Conservation (phyloP, 92 coral and sea anemone species). For the Zoanthus sociatus region DNA sequence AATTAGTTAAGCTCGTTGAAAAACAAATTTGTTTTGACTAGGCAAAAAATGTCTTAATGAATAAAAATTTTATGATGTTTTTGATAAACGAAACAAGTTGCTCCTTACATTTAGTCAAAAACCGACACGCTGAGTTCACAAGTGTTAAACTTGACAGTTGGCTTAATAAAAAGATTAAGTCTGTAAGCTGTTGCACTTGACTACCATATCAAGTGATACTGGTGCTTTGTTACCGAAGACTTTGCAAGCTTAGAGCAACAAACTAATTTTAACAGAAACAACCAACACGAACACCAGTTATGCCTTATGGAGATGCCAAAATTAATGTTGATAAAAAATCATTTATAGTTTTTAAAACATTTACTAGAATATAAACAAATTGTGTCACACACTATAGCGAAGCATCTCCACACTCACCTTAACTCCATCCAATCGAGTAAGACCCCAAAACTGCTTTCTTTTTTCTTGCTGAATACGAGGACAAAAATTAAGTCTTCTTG, state of each 20-base stretch:
- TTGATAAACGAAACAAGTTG: too few relatives aligned
- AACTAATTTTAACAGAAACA: not conserved
- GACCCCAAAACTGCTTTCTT: not conserved
- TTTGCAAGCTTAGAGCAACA: not conserved
- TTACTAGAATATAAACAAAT: not conserved
- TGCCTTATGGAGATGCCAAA: not conserved
- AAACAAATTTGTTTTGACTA: too few relatives aligned
- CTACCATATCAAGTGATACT: not conserved
- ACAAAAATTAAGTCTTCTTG: constrained; percentile 21
- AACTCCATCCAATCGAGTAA: constrained; percentile 33
- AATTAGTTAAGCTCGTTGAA: too few relatives aligned
- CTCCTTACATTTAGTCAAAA: too few relatives aligned
- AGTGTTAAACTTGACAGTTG: too few relatives aligned
- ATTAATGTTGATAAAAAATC: not conserved
- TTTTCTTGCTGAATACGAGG: not conserved
- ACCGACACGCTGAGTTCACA: too few relatives aligned
- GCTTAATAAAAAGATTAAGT: too few relatives aligned
- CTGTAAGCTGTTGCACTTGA: not conserved
- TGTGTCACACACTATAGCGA: not conserved
- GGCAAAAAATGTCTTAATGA: too few relatives aligned
- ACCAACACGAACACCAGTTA: not conserved
- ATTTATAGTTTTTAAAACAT: not conserved
- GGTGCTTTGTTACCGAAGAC: not conserved
- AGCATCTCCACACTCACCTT: constrained; percentile 13
- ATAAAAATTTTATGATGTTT: too few relatives aligned